Evolutionary conservation across 1,140 invertebrate genomes (phyloP), one percentile per base, ranked within the genome.

Genomic region (Drosophila sproati): DNA sequence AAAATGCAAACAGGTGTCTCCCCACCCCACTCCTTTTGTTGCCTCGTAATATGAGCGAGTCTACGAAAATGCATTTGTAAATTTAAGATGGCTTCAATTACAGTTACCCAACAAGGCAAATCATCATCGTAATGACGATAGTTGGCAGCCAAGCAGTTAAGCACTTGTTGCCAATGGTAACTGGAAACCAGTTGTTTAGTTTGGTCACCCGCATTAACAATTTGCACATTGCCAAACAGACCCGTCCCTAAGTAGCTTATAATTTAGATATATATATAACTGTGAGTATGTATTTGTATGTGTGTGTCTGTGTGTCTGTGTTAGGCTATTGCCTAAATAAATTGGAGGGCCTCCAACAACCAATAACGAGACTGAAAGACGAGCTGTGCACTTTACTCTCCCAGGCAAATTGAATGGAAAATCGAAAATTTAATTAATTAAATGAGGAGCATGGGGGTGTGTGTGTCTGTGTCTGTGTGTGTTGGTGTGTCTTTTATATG

Each of bases 381-480:
- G 51, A 63, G 54, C 43, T 56, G 35, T 31, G 20, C 48, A 35
- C 54, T 20, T 7, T 50, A 4, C 41, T 51, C 12, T 4, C 32
- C 12, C 34, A 12, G 28, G 7, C 39, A 61, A 68, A 73, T 69
- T 51, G 45, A 73, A 73, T 67, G 70, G 54, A 73, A 73, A 67
- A 59, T 67, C 51, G 62, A 47, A 69, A 68, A 60, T 61, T 69
- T 69, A 43, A 73, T 73, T 73, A 73, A 73, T 73, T 69, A 69
- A 37, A 32, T 29, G 34, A 4, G 47, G 48, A 2, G 6, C 2
- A 28, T 45, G 48, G 35, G 48, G 10, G 5, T 32, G 41, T 28
- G 12, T n/a, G 20, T 12, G n/a, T 47, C 12, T 34, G 12, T 6
- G 50, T n/a, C 20, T 4, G 50, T 6, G 8, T 12, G 12, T 3